These are phyloP conservation scores for Drosophila kurseongensis DNA, from an alignment of 1,140 invertebrate genomes.

Conservation along the genomic window DNA sequence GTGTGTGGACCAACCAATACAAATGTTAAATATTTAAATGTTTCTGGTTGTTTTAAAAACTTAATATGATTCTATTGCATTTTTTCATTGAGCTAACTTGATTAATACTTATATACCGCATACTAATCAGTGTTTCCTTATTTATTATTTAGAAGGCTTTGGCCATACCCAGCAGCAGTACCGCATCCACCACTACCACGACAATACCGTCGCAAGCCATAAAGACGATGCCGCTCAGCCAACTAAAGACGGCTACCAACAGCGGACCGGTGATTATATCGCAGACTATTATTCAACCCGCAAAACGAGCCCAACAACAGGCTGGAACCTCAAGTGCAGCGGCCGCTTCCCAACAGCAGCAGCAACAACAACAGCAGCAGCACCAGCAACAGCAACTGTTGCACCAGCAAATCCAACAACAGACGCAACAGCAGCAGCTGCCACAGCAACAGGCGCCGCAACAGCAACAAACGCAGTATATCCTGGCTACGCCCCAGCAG, in stretches of 20 bases:
- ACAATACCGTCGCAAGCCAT: constrained; percentile 78
- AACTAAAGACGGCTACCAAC: constrained; percentile 76
- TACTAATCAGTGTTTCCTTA: too few species aligned
- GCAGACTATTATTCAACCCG: constrained; percentile 82
- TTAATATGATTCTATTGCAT: too few species aligned
- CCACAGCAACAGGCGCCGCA: constrained; percentile 37
- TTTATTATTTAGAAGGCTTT: constrained; percentile 60
- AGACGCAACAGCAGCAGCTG: constrained; percentile 51
- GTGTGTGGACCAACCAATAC: too few species aligned
- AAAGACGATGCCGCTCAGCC: constrained; percentile 80
- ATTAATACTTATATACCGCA: too few species aligned
- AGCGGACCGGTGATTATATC: constrained; percentile 82
- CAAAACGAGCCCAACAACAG: constrained; percentile 76
- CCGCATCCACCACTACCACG: constrained; percentile 51
- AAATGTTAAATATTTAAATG: too few species aligned
- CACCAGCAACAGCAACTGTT: constrained; percentile 49
- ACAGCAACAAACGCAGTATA: constrained; percentile 62
- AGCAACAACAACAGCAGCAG: constrained; percentile 53
- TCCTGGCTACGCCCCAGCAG: constrained; percentile 54
- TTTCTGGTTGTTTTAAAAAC: too few species aligned
- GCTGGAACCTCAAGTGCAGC: constrained; percentile 58
- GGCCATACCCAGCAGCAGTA: constrained; percentile 45
- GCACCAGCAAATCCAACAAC: constrained; percentile 65
- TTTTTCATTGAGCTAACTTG: too few species aligned
- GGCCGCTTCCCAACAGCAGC: constrained; percentile 69